Evolutionary conservation across 2,113 vertebrate genomes (phyloP), one percentile per base, ranked within the genome.

Genomic region (Tenrec ecaudatus): DNA sequence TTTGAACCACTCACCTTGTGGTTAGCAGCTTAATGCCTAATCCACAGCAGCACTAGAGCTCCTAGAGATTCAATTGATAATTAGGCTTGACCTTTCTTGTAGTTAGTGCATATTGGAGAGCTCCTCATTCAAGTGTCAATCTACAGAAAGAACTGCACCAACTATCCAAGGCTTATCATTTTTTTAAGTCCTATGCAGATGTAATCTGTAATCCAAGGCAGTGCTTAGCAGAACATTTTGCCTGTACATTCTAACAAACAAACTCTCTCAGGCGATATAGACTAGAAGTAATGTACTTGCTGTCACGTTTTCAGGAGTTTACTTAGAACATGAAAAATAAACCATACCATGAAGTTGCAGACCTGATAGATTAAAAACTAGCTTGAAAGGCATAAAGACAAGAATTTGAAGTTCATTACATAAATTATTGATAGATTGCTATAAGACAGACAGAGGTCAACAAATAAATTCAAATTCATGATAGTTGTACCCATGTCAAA

Each of bases 21-120:
- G 47, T 14, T 12, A 47, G 47, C 47, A 53, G 47, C 47, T 53
- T 53, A 53, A 53, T 53, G 60, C 60, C 60, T 62, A 62, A 62
- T 62, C 60, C 60, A 62, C 22, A 23, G 60, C 22, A 62, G 22
- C 16, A 19, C 19, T 23, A 62, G 60, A 22, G 16, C 22, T 62
- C 60, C 22, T 62, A 62, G 3, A 79, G 33, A 68, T 10, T 27
- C 10, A 57, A 25, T 60, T n/a, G 10, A 66, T 38, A 73, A 62
- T 23, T 7, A 29, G 6, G 47, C 2, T 2, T 2, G 1, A 1
- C 1, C 1, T 60, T 29, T 86, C 38, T 15, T 85, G 1, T 23
- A 82, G 8, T 79, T 47, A 73, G 25, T 53, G 6, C 2, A 47
- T 38, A 9, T 53, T 60, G 64, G 14, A 83, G 11, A 16, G 0